These are phyloP conservation scores for Malacoraja senta DNA, from an alignment of 2,797 vertebrate genomes.

Conservation along the genomic window DNA sequence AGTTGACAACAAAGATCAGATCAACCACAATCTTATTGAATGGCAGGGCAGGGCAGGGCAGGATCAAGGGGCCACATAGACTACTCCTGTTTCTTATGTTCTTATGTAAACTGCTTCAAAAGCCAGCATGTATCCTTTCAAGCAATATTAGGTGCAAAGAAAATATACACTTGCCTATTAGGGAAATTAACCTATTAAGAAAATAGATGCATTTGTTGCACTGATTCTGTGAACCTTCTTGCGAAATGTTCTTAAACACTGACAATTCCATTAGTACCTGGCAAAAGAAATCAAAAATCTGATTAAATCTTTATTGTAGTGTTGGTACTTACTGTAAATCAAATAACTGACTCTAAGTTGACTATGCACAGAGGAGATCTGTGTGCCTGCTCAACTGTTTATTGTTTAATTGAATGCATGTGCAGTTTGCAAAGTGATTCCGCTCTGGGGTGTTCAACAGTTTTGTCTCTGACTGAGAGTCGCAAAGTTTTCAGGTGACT, in stretches of 20 bases:
- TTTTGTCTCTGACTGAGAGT: slow-evolving; percentile 13
- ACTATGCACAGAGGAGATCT: background rate
- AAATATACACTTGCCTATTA: background rate
- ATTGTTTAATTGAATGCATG: slow-evolving; percentile 27
- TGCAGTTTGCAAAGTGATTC: slow-evolving; percentile 27
- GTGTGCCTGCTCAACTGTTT: background rate
- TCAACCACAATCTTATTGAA: too few species aligned
- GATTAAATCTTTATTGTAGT: background rate
- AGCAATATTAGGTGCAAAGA: background rate
- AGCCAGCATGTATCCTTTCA: background rate
- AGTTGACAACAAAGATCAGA: too few species aligned
- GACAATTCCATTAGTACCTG: background rate
- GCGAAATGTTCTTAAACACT: background rate
- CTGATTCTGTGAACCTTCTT: background rate
- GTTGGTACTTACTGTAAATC: background rate
- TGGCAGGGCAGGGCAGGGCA: too few species aligned
- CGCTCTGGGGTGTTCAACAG: slow-evolving; percentile 6
- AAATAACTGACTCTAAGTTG: background rate
- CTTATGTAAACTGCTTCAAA: background rate
- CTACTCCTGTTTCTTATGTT: too few species aligned
- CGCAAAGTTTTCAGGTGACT: slow-evolving; percentile 16
- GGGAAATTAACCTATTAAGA: background rate
- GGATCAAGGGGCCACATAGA: too few species aligned
- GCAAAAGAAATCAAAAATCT: slow-evolving; percentile 7
- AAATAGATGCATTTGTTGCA: background rate